These are phyloP conservation scores for Drosophila nr. perissopoda DNA, from an alignment of 2,888 invertebrate genomes.

Conservation along the genomic window DNA sequence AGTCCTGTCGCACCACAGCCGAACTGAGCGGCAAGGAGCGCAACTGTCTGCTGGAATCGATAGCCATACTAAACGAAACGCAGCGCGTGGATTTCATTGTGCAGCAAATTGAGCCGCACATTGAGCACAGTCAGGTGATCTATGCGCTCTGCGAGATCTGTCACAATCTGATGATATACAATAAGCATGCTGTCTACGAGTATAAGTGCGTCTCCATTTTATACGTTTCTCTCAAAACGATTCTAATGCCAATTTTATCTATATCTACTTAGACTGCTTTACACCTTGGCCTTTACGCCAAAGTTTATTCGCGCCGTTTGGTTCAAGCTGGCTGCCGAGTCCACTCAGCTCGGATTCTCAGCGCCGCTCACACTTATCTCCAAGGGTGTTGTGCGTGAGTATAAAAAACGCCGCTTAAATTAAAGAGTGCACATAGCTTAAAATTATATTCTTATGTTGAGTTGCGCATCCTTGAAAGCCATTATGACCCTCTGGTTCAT, in stretches of 20 bases:
- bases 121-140: slow-evolving; percentile 86
- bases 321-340: slow-evolving; percentile 86
- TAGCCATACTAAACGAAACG: slow-evolving; percentile 89
- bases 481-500: no score
- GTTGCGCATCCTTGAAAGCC: not conserved
- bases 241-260: not conserved
- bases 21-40: slow-evolving; percentile 78
- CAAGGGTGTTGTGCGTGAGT: slow-evolving; percentile 85
- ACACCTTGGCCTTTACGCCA: slow-evolving; percentile 92
- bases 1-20: slow-evolving; percentile 32
- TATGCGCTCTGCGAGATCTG: slow-evolving; percentile 91
- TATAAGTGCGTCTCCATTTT: slow-evolving; percentile 88
- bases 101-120: slow-evolving; percentile 84
- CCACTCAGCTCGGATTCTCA: slow-evolving; percentile 84
- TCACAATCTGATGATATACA: slow-evolving; percentile 92
- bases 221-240: not conserved
- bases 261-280: slow-evolving; percentile 87
- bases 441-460: not conserved
- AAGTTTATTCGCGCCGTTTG: slow-evolving; percentile 91
- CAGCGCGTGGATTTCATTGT: slow-evolving; percentile 86
- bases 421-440: not conserved
- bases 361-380: slow-evolving; percentile 84
- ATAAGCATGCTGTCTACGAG: slow-evolving; percentile 93
- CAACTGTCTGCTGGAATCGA: slow-evolving; percentile 82
- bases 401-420: not conserved